Evolutionary conservation across 2,888 invertebrate genomes (phyloP).

Genomic region (Lobophora halterata): DNA sequence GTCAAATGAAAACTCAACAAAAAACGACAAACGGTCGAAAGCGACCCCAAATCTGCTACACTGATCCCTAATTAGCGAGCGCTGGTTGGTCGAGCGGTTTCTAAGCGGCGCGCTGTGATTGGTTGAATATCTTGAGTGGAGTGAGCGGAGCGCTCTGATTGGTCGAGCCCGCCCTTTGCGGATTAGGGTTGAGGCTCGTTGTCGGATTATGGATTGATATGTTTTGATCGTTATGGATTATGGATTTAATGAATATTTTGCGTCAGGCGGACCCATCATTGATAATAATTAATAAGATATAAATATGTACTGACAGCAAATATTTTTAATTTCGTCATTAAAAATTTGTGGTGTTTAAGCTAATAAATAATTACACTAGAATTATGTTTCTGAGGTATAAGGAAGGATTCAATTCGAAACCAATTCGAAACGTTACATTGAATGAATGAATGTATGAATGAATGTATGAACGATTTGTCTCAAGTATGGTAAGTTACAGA

Average conservation of each 20-base stretch:
- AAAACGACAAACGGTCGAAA: conserved; percentile 58
- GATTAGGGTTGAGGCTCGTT: conserved; percentile 56
- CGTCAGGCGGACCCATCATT: too few relatives aligned
- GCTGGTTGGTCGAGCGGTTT: conserved; percentile 56
- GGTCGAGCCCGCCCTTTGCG: conserved; percentile 45
- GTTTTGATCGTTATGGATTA: conserved; percentile 10
- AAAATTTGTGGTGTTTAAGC: too few relatives aligned
- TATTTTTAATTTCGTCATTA: too few relatives aligned
- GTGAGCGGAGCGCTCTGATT: conserved; percentile 39
- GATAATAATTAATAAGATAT: too few relatives aligned
- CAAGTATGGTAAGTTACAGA: too few relatives aligned
- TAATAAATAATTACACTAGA: too few relatives aligned
- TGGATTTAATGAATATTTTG: conserved; percentile 21
- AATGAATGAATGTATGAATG: too few relatives aligned
- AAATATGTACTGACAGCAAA: too few relatives aligned
- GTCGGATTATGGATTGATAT: conserved; percentile 29
- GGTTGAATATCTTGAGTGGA: conserved; percentile 33
- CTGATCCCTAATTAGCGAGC: conserved; percentile 66
- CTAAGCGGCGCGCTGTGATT: conserved; percentile 46
- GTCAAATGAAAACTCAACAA: conserved; percentile 29
- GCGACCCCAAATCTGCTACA: conserved; percentile 70
- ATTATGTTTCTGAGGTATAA: too few relatives aligned
- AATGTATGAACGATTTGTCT: too few relatives aligned
- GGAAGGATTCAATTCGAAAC: too few relatives aligned
- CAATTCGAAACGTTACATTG: too few relatives aligned